These are phyloP conservation scores for Pseudorectes ferrugineus DNA, from an alignment of 2,113 vertebrate species.

Conservation along the genomic window DNA sequence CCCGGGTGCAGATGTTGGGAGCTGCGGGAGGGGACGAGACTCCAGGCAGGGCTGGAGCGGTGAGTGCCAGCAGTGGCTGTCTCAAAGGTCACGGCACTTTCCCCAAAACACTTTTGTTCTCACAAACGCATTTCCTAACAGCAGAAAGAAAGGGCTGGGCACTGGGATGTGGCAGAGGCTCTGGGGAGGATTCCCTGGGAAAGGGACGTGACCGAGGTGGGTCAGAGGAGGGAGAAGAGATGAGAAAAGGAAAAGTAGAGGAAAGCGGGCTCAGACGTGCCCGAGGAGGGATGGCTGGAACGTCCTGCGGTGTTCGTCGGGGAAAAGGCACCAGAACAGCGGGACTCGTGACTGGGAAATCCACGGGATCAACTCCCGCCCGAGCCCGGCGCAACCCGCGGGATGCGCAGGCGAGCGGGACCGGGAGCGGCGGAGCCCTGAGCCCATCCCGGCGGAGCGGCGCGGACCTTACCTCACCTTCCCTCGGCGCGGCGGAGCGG, in stretches of 20 bases:
- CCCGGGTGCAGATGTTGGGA: not conserved
- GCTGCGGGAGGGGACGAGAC: not conserved
- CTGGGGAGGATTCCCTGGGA: not conserved
- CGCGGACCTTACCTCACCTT: not conserved
- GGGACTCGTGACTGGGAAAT: not conserved
- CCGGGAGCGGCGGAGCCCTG: not conserved
- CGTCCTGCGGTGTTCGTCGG: not conserved
- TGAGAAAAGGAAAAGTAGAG: not conserved
- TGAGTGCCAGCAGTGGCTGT: not conserved
- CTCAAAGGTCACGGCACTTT: not conserved
- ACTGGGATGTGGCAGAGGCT: not conserved
- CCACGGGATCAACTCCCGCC: not conserved
- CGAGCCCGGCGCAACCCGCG: not conserved
- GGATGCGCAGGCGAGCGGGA: not conserved
- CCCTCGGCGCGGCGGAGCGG: not conserved
- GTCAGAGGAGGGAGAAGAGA: not conserved
- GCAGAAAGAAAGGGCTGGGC: not conserved
- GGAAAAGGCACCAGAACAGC: not conserved
- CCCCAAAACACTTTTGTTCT: not conserved
- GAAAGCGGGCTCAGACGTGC: not conserved
- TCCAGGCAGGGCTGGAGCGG: not conserved
- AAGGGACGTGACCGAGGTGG: not conserved
- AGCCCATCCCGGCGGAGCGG: not conserved
- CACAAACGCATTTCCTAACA: not conserved
- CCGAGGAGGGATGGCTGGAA: not conserved